Base-by-base conservation (phyloP, 1,140 invertebrate species). In the Pemphigus obesinymphae region DNA sequence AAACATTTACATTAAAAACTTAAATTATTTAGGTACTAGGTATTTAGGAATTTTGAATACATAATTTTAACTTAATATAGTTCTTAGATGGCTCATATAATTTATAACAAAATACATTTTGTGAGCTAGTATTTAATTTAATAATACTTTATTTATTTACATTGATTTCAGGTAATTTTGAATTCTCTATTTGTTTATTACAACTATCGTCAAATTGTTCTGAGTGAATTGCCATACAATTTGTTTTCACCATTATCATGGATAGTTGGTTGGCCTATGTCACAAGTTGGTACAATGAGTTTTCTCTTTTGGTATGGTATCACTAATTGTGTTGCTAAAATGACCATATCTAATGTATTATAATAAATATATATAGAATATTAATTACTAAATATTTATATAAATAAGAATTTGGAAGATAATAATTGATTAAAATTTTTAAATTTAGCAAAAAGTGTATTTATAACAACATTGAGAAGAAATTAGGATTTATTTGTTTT, bases 211-310 rank as follows among this genome's bases (percentile, higher is more conserved):
- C 58, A 29, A 61, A 43, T 40, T 0, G 76, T 80, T 1, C 8
- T 80, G 23, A 61, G 17, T 11, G 37, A 63, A 40, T 17, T 80
- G 2, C 76, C 76, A 31, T 58, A 13, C 11, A 20, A 63, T 80
- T 80, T 31, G 55, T 80, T 80, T 80, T 45, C 58, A 61, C 76
- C 76, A 29, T 43, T 80, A 61, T 63, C 76, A 8, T 80, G 76
- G 76, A 29, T 80, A 43, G 37, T 80, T 43, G 17, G 37, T 20
- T 80, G 76, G 76, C 76, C 76, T 45, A 31, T 20, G 3, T 43
- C 50, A 5, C 50, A 63, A 80, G 26, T 61, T 13, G 55, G 13
- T 13, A 45, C 76, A 4, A 80, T 80, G 76, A 63, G 76, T 61
- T 80, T 80, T 26, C 0, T 80, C 0, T 80, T 80, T 61, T 80